Evolutionary conservation across 2,113 vertebrate species (phyloP).

Genomic region (Struthio camelus): DNA sequence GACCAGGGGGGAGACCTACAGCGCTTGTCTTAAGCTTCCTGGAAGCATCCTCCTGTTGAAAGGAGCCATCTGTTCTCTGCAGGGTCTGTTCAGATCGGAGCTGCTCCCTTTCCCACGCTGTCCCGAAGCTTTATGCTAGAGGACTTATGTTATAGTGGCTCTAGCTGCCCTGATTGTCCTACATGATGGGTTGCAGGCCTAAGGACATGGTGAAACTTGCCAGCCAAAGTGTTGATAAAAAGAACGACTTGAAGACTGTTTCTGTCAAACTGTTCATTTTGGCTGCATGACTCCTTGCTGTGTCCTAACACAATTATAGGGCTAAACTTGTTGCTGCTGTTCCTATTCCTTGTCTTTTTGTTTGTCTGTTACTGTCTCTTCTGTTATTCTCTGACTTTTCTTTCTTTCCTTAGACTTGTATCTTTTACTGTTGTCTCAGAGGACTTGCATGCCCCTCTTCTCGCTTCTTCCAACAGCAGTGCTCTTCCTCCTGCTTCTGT

Average conservation of each 20-base stretch:
- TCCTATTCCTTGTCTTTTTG: neutral
- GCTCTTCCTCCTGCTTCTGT: neutral
- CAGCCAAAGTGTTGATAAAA: neutral
- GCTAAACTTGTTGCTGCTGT: neutral
- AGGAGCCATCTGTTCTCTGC: neutral
- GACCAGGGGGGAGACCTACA: neutral
- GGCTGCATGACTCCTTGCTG: neutral
- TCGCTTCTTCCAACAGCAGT: accelerated
- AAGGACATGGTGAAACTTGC: neutral
- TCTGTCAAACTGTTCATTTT: neutral
- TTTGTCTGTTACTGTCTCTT: neutral
- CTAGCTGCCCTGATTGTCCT: neutral
- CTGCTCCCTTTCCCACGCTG: neutral
- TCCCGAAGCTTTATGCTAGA: neutral
- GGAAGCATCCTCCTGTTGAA: neutral
- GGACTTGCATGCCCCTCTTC: neutral
- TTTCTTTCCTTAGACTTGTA: neutral
- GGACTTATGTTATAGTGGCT: neutral
- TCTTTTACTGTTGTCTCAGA: accelerated
- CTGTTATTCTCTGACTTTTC: neutral
- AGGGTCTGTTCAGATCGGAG: neutral
- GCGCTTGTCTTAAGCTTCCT: neutral
- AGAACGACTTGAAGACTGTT: neutral
- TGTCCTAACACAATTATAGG: neutral
- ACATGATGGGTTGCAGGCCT: neutral